Evolutionary conservation across 2,113 vertebrate genomes (phyloP), one percentile per base, ranked within the genome.

Genomic region (Bubo bubo): DNA sequence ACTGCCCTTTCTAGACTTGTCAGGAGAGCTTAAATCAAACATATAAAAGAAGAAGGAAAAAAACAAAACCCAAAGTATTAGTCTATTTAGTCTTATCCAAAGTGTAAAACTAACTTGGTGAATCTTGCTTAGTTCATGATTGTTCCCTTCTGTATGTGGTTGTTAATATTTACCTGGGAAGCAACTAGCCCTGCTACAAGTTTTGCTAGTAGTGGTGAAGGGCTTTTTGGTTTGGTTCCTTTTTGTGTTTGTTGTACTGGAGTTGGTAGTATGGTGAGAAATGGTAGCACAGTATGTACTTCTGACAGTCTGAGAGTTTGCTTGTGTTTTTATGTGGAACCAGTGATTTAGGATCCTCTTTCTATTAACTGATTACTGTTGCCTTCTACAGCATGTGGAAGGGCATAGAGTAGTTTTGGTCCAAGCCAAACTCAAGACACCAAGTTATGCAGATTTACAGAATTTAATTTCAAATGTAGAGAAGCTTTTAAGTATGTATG

Each of bases 281-380:
- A 71, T n/a, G 5, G 12, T 79, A 84, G 34, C 8, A 8, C 19
- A 28, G 10, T 24, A 22, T 20, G 21, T 2, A 0, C 8, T 79
- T 80, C 10, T 20, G 24, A 19, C 3, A 13, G 32, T 53, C 28
- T 45, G 27, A 82, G 32, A 74, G 6, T 26, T 75, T 49, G 49
- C 14, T 43, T 64, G 14, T 1, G 0, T 37, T 73, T 83, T 73
- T 62, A 47, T 0, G 0, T 63, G 12, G 13, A 55, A 32, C 14
- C 41, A 16, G 6, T 53, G 27, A 18, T 47, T 10, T 39, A 67
- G 5, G 26, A 30, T 75, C 26, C 10, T 73, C 26, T 66, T 75
- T 56, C 39, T 62, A 10, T 49, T 35, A 35, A 60, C 27, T 34
- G 20, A 22, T 75, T 15, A 1, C n/a, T 66, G 21, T 20, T 82